Conservation (phyloP, 2,888 invertebrate genomes). For the Elysia crispata region DNA sequence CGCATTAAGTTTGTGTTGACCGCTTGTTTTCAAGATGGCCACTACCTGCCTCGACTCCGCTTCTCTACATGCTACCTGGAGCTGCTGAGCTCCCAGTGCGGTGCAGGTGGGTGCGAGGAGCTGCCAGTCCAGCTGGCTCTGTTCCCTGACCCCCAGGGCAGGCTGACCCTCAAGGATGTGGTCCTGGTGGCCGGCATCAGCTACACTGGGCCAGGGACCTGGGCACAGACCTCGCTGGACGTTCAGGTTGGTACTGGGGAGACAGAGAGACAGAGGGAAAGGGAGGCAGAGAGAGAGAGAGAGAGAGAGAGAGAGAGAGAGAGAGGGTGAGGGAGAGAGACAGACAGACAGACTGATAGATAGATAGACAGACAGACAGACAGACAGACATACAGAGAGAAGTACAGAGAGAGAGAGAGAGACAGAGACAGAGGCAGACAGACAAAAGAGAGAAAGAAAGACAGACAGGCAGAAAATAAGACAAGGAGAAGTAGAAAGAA, state of each 20-base stretch:
- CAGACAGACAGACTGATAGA: no score
- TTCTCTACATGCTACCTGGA: slow-evolving; percentile 51
- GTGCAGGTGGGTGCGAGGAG: slow-evolving; percentile 49
- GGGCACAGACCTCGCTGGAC: slow-evolving; percentile 46
- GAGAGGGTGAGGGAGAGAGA: no score
- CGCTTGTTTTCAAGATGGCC: slow-evolving; percentile 42
- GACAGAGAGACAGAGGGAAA: neutral
- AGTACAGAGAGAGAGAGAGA: no score
- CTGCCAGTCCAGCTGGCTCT: slow-evolving; percentile 49
- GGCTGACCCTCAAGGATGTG: slow-evolving; percentile 30
- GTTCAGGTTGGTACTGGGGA: slow-evolving; percentile 31
- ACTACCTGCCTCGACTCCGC: slow-evolving; percentile 39
- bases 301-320: slow-evolving; percentile 6
- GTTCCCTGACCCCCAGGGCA: slow-evolving; percentile 49
- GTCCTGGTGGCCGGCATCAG: slow-evolving; percentile 48
- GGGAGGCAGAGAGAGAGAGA: neutral
- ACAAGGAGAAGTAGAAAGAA: no score
- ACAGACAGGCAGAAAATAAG: no score
- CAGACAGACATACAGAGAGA: no score
- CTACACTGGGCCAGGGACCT: slow-evolving; percentile 47
- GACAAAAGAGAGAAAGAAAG: no score
- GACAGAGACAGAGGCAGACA: no score
- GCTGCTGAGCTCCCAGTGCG: slow-evolving; percentile 48
- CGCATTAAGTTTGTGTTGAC: no score
- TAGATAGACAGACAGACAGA: no score